These are phyloP conservation scores for Eulithis testata DNA, from an alignment of 2,888 invertebrate species.

Conservation along the genomic window DNA sequence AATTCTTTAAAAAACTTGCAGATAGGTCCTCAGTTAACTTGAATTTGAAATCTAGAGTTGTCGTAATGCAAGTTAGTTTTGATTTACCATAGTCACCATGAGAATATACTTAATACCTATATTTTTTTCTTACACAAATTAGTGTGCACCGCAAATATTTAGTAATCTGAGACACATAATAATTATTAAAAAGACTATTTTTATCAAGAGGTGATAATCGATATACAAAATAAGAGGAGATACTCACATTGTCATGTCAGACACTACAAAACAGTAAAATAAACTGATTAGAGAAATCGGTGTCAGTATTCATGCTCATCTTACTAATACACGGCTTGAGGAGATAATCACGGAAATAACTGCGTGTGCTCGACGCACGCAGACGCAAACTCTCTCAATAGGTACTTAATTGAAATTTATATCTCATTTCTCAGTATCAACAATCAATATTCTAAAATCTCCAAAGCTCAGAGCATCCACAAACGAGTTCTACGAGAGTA, in stretches of 20 bases:
- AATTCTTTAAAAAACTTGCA: slow-evolving; percentile 56
- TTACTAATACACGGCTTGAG: slow-evolving; percentile 57
- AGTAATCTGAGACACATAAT: too few relatives aligned
- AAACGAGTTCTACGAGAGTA: slow-evolving; percentile 79
- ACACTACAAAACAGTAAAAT: slow-evolving; percentile 45
- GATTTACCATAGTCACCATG: too few relatives aligned
- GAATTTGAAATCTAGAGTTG: slow-evolving; percentile 4
- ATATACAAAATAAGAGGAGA: slow-evolving; percentile 20
- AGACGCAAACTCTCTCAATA: slow-evolving; percentile 71
- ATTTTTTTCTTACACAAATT: too few relatives aligned
- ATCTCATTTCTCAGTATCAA: slow-evolving; percentile 83
- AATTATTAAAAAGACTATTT: background rate
- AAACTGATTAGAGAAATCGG: slow-evolving; percentile 62
- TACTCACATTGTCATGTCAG: slow-evolving; percentile 7
- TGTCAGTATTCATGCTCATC: slow-evolving; percentile 55
- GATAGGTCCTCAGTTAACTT: slow-evolving; percentile 49
- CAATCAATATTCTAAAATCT: slow-evolving; percentile 84
- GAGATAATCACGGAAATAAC: slow-evolving; percentile 77
- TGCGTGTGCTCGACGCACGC: slow-evolving; percentile 56
- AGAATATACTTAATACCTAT: too few relatives aligned
- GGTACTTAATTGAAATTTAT: slow-evolving; percentile 83
- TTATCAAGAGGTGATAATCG: slow-evolving; percentile 14
- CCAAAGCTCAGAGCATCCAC: slow-evolving; percentile 73
- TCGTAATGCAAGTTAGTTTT: background rate
- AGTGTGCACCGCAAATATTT: too few relatives aligned